Base-by-base conservation (phyloP, 2,113 vertebrate species). In the Archocentrus centrarchus region DNA sequence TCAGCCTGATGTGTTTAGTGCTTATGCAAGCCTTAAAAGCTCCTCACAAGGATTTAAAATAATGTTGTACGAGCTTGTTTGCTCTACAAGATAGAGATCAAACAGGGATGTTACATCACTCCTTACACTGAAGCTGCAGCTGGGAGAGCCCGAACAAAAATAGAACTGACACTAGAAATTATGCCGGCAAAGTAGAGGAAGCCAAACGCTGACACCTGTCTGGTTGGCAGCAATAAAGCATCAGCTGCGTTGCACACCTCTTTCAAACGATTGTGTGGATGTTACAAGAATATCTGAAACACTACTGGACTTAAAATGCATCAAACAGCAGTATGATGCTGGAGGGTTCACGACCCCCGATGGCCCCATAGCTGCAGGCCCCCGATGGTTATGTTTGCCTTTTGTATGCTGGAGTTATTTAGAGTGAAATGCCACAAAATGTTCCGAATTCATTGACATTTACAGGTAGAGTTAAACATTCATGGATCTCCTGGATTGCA, bases 391-490 rank as follows among this genome's bases (percentile, higher is more conserved):
- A 59, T 0, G 57, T 15, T 50, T 15, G 24, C 58, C 5, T 73
- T 47, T 47, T 5, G 2, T 58, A 53, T 6, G 58, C 41, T 14
- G 27, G 5, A 53, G 30, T 30, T 44, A 35, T 2, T 22, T 53
- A 57, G 7, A 50, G 59, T 58, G 27, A 63, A 76, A 70, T 59
- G 24, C 5, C n/a, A 10, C 20, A 0, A 66, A 80, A 57, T 37
- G 41, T 41, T 59, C 47, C 66, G 68, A 75, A 60, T 60, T 35
- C 70, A 75, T 11, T 83, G 86, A 88, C 59, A 75, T 86, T 86
- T 81, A 35, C 79, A 81, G 66, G 41, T 32, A 17, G 66, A 80
- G n/a, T 80, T n/a, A 70, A 75, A 85, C n/a, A 86, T 86, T 61
- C 32, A 82, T 80, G 30, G 66, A 1, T 35, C 64, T 18, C 22